A percentile compares a stretch with the other conserved stretches of the same genome.
phyloP scores from a whole-genome alignment of 2,888 invertebrate genomes.

The Aspidapion aeneum region DNA sequence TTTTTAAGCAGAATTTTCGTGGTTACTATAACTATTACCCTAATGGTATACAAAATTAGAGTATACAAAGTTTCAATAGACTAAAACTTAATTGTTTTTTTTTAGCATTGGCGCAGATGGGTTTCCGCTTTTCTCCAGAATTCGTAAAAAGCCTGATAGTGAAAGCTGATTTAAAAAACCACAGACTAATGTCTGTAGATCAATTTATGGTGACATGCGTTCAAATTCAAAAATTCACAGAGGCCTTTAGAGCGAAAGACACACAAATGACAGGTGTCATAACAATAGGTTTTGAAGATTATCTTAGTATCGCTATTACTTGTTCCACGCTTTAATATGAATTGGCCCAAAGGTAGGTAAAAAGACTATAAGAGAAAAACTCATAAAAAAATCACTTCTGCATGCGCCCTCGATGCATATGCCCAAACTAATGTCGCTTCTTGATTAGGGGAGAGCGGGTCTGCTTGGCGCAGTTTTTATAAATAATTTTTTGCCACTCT shows the following conservation, averaged over 20 bases:
- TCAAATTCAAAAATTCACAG: constrained; percentile 83
- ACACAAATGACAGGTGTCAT: constrained; percentile 77
- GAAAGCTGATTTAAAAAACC: constrained; percentile 63
- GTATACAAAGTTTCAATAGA: too few relatives aligned
- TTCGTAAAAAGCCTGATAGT: constrained; percentile 70
- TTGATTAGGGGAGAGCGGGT: too few relatives aligned
- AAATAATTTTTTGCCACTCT: too few relatives aligned
- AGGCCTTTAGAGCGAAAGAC: constrained; percentile 81
- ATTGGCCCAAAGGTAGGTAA: too few relatives aligned
- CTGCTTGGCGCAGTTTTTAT: too few relatives aligned
- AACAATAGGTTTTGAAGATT: constrained; percentile 87
- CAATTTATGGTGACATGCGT: constrained; percentile 87
- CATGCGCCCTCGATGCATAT: too few relatives aligned
- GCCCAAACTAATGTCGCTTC: too few relatives aligned
- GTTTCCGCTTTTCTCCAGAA: constrained; percentile 76
- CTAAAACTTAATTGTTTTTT: constrained; percentile 11
- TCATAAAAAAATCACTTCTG: too few relatives aligned
- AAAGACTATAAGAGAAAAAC: too few relatives aligned
- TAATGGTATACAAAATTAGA: too few relatives aligned
- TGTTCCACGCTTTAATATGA: constrained; percentile 50
- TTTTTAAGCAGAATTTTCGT: too few relatives aligned
- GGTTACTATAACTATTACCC: too few relatives aligned
- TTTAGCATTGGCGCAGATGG: constrained; percentile 81
- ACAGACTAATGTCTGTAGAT: constrained; percentile 72
- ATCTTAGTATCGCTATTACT: constrained; percentile 76